A percentile compares a stretch with the other conserved stretches of the same genome.
Evolutionary conservation across 2,797 vertebrate species (phyloP).

Genomic region (Lithobates sylvaticus): DNA sequence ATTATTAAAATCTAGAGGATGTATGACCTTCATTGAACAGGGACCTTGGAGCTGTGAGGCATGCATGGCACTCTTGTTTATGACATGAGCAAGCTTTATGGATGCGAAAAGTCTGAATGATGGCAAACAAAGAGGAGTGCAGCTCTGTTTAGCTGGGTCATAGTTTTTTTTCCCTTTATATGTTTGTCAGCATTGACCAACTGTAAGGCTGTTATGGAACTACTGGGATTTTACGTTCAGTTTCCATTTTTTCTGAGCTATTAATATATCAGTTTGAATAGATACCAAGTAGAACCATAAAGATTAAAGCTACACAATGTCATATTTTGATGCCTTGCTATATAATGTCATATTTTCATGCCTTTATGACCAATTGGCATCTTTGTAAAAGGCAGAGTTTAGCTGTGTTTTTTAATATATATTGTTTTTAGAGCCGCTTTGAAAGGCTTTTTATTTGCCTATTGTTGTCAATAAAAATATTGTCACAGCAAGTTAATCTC

Average conservation of each 20-base stretch:
- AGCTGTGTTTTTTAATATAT: no score
- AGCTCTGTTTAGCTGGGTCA: neutral
- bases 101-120: neutral
- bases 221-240: conserved; percentile 9
- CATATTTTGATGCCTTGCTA: no score
- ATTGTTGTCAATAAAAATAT: no score
- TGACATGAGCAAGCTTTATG: neutral
- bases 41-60: neutral
- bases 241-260: neutral
- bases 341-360: no score
- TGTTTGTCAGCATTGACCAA: neutral
- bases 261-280: neutral
- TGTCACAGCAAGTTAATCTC: no score
- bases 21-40: conserved; percentile 61
- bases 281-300: neutral
- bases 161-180: neutral
- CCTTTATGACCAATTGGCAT: no score
- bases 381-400: no score
- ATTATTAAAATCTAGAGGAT: conserved; percentile 19
- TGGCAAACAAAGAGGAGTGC: neutral
- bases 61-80: neutral
- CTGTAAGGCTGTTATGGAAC: conserved; percentile 7
- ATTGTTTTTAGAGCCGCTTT: no score
- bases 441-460: no score
- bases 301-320: no score